A percentile compares a stretch with the other conserved stretches of the same genome.
phyloP scores from a whole-genome alignment of 2,888 invertebrate species.

The Falcaria lacertinaria region DNA sequence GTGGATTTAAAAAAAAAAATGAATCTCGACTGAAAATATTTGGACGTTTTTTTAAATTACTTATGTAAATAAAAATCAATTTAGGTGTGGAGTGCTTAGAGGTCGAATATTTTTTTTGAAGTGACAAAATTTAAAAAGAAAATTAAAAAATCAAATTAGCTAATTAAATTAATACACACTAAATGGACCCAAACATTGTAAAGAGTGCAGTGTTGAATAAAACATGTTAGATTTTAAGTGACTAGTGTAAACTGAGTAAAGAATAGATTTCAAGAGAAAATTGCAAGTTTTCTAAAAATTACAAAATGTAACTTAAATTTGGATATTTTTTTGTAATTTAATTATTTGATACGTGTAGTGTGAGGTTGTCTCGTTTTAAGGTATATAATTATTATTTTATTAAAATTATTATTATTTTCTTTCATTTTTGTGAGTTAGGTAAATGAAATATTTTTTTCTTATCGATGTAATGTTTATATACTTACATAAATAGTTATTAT shows the following conservation, averaged over 20 bases:
- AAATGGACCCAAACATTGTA: conserved; percentile 69
- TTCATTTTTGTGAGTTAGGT: conserved; percentile 65
- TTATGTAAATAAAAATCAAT: conserved; percentile 63
- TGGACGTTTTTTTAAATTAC: conserved; percentile 15
- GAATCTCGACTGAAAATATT: conserved; percentile 47
- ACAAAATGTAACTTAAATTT: conserved; percentile 20
- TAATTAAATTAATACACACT: conserved; percentile 43
- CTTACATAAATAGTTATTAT: conserved; percentile 80
- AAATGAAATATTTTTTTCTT: conserved; percentile 76
- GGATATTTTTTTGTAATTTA: conserved; percentile 23
- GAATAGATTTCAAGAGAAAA: conserved; percentile 45
- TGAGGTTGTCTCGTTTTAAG: conserved; percentile 75
- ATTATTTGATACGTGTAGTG: conserved; percentile 57
- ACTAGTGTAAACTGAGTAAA: conserved; percentile 47
- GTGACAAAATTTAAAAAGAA: conserved; percentile 18
- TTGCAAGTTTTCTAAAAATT: conserved; percentile 27
- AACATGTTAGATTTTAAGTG: conserved; percentile 42
- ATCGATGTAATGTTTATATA: conserved; percentile 78
- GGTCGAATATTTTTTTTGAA: conserved; percentile 7
- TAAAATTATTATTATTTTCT: conserved; percentile 45
- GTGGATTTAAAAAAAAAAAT: conserved; percentile 32
- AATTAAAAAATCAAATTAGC: conserved; percentile 30
- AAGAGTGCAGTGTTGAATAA: conserved; percentile 52
- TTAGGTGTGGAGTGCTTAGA: conserved; percentile 27
- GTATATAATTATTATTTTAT: conserved; percentile 36